Evolutionary conservation across 2,888 invertebrate genomes (phyloP), one percentile per base, ranked within the genome.

Genomic region (Heliconius ismenius): DNA sequence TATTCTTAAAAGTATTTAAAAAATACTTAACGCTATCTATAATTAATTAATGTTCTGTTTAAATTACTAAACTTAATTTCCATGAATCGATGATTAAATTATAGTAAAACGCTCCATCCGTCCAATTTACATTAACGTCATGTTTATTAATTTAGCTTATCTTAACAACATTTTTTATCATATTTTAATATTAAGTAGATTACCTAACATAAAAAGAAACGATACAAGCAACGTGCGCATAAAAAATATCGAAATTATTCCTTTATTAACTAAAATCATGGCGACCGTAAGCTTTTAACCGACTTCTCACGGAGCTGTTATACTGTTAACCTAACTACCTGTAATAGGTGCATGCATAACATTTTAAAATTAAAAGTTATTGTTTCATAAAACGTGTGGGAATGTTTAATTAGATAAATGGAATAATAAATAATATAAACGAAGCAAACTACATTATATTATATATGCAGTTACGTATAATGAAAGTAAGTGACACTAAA

Each of bases 361-460:
- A 90, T 89, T 91, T 91, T 89, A 93, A 92, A 93, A 91, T 91
- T 92, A 91, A 93, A 91, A 92, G 90, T 93, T 91, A 93, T 92
- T 92, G 91, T 93, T 90, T 87, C 86, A 89, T 87, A 89, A 89
- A 92, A 90, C 87, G 90, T 92, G 93, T 93, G 94, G 90, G 92
- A 92, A 92, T 93, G 90, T 92, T 91, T 93, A 93, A 92, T 92
- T 93, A 92, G 91, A 91, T 93, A 93, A 92, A 84, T 90, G 89
- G 89, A 86, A 88, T 90, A 90, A 91, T 93, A 93, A 92, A 84
- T 90, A 88, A 89, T 86, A 88, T 90, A 90, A 91, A 90, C 89
- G 89, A 89, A 90, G 88, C 89, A 87, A 84, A 87, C 84, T 84
- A 83, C 84, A 85, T 72, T 62, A 39, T 83, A 84, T 85, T 86